Evolutionary conservation across 2,113 vertebrate genomes (phyloP).

Genomic region (Tympanuchus pallidicinctus): DNA sequence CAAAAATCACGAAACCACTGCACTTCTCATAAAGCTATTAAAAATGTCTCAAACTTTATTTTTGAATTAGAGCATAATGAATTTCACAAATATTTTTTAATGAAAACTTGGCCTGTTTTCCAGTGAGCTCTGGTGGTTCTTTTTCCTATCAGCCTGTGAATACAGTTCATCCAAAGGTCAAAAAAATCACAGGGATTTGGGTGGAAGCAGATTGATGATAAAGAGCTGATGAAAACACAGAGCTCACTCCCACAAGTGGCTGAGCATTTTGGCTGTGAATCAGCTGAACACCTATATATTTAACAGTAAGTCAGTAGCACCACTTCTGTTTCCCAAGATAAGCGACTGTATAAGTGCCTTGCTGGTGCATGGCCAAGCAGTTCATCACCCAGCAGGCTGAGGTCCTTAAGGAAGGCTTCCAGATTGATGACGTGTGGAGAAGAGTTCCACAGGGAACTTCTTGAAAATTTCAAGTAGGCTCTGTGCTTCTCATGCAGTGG

Average conservation of each 20-base stretch:
- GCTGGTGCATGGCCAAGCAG: background rate
- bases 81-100: background rate
- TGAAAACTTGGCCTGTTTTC: background rate
- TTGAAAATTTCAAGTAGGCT: background rate
- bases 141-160: background rate
- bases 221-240: background rate
- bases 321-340: background rate
- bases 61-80: background rate
- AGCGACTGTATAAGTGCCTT: background rate
- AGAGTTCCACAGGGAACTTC: background rate
- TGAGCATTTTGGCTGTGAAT: background rate
- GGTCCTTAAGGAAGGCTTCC: background rate
- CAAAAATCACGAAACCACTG: background rate
- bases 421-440: background rate
- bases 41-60: background rate
- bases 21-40: background rate
- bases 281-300: background rate
- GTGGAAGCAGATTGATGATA: background rate
- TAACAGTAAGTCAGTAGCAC: background rate
- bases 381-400: background rate
- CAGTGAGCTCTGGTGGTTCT: background rate
- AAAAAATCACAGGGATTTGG: background rate
- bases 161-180: background rate
- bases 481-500: background rate
- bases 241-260: background rate